These are phyloP conservation scores for Monochamus alternatus DNA, from an alignment of 2,888 invertebrate species.

Conservation along the genomic window DNA sequence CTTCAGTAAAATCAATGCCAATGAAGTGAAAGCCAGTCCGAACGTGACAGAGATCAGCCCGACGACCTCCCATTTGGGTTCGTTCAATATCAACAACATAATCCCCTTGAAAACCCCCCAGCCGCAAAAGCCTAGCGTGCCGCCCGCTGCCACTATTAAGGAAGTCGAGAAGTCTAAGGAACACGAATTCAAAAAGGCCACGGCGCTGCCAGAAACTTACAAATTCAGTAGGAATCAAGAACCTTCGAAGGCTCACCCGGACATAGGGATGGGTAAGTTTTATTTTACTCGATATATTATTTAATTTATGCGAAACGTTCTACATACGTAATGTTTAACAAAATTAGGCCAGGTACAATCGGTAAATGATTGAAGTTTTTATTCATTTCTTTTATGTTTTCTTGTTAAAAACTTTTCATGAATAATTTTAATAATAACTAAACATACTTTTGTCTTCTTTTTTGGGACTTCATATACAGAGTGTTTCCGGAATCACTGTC, in stretches of 20 bases:
- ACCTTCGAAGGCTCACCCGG: neutral
- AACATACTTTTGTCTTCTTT: too few species aligned
- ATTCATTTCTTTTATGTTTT: too few species aligned
- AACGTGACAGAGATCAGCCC: neutral
- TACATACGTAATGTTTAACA: too few species aligned
- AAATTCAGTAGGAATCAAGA: conserved; percentile 13
- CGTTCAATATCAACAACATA: neutral
- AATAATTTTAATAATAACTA: too few species aligned
- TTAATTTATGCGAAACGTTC: too few species aligned
- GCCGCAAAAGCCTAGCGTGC: neutral
- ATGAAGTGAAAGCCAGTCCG: neutral
- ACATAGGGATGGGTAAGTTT: too few species aligned
- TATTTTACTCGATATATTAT: too few species aligned
- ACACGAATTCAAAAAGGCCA: conserved; percentile 11
- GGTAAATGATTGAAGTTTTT: too few species aligned
- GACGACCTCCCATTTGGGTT: neutral
- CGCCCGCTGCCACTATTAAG: neutral
- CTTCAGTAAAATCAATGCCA: conserved; percentile 20
- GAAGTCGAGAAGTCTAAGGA: neutral
- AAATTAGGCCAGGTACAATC: too few species aligned
- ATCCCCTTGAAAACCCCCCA: conserved; percentile 1
- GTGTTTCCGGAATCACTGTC: too few species aligned
- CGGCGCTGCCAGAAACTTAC: neutral
- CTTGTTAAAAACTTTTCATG: too few species aligned
- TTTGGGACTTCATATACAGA: too few species aligned